Evolutionary conservation across 2,113 vertebrate species (phyloP).

Genomic region (Mirounga angustirostris): DNA sequence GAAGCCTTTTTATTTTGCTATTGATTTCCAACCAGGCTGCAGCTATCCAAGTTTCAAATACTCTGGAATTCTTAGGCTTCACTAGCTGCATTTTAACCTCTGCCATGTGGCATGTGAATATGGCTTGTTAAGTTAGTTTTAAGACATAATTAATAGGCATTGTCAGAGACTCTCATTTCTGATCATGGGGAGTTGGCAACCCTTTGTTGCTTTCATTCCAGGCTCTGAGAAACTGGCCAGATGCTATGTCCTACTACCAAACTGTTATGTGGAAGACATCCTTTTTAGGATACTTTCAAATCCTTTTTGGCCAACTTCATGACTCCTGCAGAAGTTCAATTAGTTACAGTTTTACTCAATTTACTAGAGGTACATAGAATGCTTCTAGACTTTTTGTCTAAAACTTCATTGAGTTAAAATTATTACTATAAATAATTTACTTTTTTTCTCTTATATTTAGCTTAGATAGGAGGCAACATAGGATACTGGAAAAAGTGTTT

Average conservation of each 20-base stretch:
- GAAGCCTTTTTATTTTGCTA: not conserved
- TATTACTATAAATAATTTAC: not conserved
- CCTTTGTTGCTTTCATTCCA: slow-evolving; percentile 51
- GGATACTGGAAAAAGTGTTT: not conserved
- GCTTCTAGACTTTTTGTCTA: not conserved
- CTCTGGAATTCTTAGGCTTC: not conserved
- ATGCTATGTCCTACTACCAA: slow-evolving; percentile 15
- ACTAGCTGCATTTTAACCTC: slow-evolving; percentile 6
- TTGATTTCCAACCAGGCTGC: not conserved
- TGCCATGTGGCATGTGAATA: slow-evolving; percentile 5
- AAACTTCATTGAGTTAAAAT: slow-evolving; percentile 32
- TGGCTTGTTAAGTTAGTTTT: slow-evolving; percentile 9
- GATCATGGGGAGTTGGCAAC: slow-evolving; percentile 59
- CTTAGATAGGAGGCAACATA: not conserved
- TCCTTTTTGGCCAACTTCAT: not conserved
- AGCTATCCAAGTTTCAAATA: not conserved
- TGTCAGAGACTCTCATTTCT: slow-evolving; percentile 63
- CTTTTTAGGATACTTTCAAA: not conserved
- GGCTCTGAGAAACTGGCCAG: slow-evolving; percentile 55
- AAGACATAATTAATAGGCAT: slow-evolving; percentile 66
- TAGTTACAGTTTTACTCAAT: slow-evolving; percentile 15
- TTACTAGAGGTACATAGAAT: not conserved
- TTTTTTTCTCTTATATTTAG: slow-evolving; percentile 31
- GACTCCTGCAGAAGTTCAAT: slow-evolving; percentile 5
- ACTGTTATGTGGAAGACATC: not conserved